Conservation (phyloP, 2,113 vertebrate species). For the Cavia aperea region DNA sequence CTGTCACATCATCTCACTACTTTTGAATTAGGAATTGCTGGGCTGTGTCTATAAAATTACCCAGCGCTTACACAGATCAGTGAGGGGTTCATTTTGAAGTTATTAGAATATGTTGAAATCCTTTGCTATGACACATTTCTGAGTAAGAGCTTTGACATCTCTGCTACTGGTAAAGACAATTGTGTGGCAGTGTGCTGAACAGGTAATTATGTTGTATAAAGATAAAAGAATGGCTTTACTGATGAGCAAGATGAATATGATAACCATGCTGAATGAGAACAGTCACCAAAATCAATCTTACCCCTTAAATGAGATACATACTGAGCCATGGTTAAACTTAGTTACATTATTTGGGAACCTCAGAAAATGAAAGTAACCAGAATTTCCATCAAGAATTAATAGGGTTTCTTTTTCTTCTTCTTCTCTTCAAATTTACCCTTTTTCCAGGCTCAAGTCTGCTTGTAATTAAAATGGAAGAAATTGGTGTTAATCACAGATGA, state of each 20-base stretch:
- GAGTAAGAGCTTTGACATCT: not conserved
- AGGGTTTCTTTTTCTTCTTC: not conserved
- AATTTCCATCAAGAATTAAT: not conserved
- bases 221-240: not conserved
- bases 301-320: not conserved
- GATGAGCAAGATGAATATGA: not conserved
- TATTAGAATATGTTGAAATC: not conserved
- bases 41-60: not conserved
- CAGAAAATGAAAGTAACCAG: not conserved
- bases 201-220: not conserved
- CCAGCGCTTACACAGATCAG: not conserved
- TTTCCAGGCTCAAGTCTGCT: not conserved
- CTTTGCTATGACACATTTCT: not conserved
- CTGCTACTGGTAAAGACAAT: slow-evolving; percentile 13
- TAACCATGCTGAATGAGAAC: not conserved
- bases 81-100: not conserved
- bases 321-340: not conserved
- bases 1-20: not conserved
- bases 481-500: not conserved
- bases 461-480: not conserved
- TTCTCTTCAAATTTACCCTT: not conserved
- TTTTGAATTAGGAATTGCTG: not conserved
- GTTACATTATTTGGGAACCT: not conserved
- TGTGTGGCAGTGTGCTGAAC: not conserved
- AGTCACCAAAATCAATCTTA: not conserved